Base-by-base conservation (phyloP, 2,888 invertebrate species). In the Watsonalla binaria region DNA sequence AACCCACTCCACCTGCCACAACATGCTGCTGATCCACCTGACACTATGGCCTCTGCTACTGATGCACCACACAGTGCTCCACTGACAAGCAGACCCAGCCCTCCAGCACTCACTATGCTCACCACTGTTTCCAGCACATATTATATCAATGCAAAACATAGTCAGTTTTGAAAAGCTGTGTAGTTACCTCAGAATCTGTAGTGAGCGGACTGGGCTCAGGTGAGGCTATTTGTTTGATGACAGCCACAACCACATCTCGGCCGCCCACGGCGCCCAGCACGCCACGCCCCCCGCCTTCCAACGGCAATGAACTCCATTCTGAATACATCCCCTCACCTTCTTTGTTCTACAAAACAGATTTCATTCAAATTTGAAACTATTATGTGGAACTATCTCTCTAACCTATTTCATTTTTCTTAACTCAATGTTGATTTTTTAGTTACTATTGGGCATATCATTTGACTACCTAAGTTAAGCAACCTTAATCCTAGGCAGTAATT, bases 191-290 rank as follows among this genome's bases (percentile, higher is more conserved):
- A 75, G 92, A 94, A 81, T 98, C 97, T 51, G 95, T 95, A 33
- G 93, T 93, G 54, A 98, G 92, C 37, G 94, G 93, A 76, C 97
- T 97, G 5, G 96, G 96, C 70, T 97, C 96, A 60, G 95, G 95
- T 63, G 96, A 96, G 0, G 96, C 94, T 6, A 99, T 92, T 72
- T 95, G 95, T 66, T 94, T 93, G 46, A 97, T 96, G 11, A 97
- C 94, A 1, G 95, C 94, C 39, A 95, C 85, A 11, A 96, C 96
- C 6, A 97, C 96, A 71, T 96, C 96, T 65, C 94, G 93, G 11
- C 97, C 96, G 5, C 95, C 94, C 72, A 97, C 96, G 61, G 95
- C 96, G 53, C 95, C 94, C 52, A 97, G 89, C 37, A 97, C 97
- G 52, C 95, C 95, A 55, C 92, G 92, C 65, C 94, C 93, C 42